phyloP scores from a whole-genome alignment of 2,888 invertebrate species.

The Tigriopus californicus region DNA sequence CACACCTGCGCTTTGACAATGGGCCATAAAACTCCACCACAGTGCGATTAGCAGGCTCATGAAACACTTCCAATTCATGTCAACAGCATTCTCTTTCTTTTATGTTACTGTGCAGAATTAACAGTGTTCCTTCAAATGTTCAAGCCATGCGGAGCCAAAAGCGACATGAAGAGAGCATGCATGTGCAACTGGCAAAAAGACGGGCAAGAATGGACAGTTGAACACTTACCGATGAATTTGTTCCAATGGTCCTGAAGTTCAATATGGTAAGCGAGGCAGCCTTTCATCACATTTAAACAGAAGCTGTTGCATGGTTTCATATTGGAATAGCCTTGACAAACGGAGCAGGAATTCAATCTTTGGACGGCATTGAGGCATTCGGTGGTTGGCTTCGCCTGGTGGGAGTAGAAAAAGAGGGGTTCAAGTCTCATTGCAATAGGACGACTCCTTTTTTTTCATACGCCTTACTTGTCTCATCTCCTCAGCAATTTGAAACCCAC shows the following conservation, averaged over 20 bases:
- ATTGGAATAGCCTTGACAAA: slow-evolving; percentile 45
- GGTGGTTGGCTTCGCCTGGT: slow-evolving; percentile 44
- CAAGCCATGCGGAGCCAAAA: neutral
- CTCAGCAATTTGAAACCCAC: slow-evolving; percentile 58
- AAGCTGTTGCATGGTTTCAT: slow-evolving; percentile 57
- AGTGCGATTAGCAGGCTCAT: too few species aligned
- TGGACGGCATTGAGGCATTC: slow-evolving; percentile 63
- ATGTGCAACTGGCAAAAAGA: neutral
- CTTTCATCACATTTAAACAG: slow-evolving; percentile 73
- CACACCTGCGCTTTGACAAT: too few species aligned
- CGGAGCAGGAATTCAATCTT: slow-evolving; percentile 66
- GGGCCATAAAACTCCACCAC: too few species aligned
- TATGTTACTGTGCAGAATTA: too few species aligned
- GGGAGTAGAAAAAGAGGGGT: neutral
- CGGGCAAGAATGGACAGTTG: neutral
- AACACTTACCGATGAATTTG: slow-evolving; percentile 47
- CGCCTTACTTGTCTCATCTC: slow-evolving; percentile 49
- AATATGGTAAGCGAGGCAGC: slow-evolving; percentile 64
- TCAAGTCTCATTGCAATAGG: too few species aligned
- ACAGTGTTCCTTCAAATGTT: too few species aligned
- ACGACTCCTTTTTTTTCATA: neutral
- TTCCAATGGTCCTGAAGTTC: slow-evolving; percentile 73
- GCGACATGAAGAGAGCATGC: neutral
- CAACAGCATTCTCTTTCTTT: too few species aligned
- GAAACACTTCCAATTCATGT: too few species aligned